Conservation (phyloP, 2,888 invertebrate genomes). For the Acanthoscelides obtectus region DNA sequence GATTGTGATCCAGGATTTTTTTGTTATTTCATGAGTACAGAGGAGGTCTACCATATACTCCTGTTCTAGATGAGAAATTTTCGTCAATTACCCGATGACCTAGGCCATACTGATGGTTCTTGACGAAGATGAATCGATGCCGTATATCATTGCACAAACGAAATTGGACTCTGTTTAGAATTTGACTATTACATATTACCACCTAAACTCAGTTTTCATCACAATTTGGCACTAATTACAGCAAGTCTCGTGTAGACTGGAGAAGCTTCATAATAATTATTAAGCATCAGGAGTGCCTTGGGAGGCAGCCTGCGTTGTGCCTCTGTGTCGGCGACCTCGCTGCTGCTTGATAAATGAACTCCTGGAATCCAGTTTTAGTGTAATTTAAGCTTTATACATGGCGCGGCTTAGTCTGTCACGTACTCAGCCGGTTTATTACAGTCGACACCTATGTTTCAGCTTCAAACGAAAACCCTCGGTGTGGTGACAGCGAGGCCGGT, state of each 20-base stretch:
- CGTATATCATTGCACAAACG: no score
- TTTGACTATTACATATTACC: no score
- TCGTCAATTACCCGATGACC: no score
- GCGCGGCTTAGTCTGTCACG: constrained; percentile 32
- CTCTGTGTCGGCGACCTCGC: constrained; percentile 27
- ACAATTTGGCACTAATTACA: neutral
- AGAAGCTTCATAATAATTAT: constrained; percentile 22
- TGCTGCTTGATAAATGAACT: constrained; percentile 34
- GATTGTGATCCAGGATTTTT: no score
- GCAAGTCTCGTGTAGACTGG: neutral
- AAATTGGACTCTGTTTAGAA: no score
- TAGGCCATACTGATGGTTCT: no score
- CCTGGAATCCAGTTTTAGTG: constrained; percentile 33
- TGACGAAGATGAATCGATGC: no score
- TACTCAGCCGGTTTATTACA: constrained; percentile 27
- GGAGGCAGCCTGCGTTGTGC: constrained; percentile 14
- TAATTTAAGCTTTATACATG: constrained; percentile 36
- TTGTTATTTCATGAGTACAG: no score
- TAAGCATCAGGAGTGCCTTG: constrained; percentile 26
- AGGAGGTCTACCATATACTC: no score
- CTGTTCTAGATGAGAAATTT: no score
- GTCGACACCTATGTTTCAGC: constrained; percentile 22
- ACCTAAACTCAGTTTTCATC: neutral
- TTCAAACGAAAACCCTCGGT: constrained; percentile 1
- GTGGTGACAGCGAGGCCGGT: neutral